Evolutionary conservation across 2,888 invertebrate species (phyloP), one percentile per base, ranked within the genome.

Genomic region (Charanyca ferruginea): DNA sequence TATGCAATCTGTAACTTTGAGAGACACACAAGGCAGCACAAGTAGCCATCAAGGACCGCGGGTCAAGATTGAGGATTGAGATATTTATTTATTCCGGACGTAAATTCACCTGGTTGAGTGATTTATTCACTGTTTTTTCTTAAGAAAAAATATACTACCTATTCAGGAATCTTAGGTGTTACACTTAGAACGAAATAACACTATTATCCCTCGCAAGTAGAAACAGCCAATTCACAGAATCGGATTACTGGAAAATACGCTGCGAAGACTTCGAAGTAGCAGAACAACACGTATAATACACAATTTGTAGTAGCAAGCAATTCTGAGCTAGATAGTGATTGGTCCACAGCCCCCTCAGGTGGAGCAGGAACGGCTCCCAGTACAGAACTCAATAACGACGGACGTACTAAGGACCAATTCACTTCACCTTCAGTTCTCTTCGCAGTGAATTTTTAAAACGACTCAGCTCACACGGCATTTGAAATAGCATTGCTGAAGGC

Each of bases 361-460:
- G n/a, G 18, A 45, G 18, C 25, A 48, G 48, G 25, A 23, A 23
- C 38, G 42, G 23, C 48, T 42, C 53, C 35, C 55, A 35, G 53
- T 20, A 25, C 57, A 49, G 52, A 53, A 73, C 79, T 53, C 42
- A 63, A 67, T 78, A 68, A 60, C 53, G 42, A 54, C 57, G 2
- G 69, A 78, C 68, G 51, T 58, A 63, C 74, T 76, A 61, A 75
- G 74, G 63, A 76, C 74, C 75, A 73, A 79, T 76, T 64, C 74
- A 63, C 74, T 68, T 73, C 75, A 73, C 62, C 67, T 62, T 53
- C 64, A 67, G 53, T 68, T 68, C 65, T 48, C 54, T 57, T 66
- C 25, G 38, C 58, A 66, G 58, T 80, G 80, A 80, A 81, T 80
- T 79, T 76, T 80, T 79, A 81, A 80, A 67, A 60, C 66, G 62